A percentile compares a stretch with the other conserved stretches of the same genome.
phyloP scores from a whole-genome alignment of 2,113 vertebrate genomes.

The Tetrao urogallus region DNA sequence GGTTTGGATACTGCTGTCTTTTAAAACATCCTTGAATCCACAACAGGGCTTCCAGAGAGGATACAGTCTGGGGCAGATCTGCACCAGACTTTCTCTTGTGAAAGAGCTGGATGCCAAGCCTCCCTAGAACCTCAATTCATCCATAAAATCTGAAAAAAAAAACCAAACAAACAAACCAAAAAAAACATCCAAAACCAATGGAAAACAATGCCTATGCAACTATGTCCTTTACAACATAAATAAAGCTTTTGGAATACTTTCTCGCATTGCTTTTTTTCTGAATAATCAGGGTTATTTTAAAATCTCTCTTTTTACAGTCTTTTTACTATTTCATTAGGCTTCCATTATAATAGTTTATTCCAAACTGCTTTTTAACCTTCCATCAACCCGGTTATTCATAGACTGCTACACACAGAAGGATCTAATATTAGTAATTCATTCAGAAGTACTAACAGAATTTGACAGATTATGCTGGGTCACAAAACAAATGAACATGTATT shows the following conservation, averaged over 20 bases:
- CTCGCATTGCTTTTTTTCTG: background rate
- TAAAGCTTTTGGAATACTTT: background rate
- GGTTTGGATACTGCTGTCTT: background rate
- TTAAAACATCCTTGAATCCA: background rate
- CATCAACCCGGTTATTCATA: constrained; percentile 10
- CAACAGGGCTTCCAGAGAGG: background rate
- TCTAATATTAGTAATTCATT: constrained; percentile 8
- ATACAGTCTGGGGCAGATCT: background rate
- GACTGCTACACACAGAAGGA: constrained; percentile 5
- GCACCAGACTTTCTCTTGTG: background rate
- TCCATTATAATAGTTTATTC: background rate
- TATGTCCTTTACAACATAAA: background rate
- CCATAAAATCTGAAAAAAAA: background rate
- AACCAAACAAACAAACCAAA: background rate
- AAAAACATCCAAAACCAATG: no score
- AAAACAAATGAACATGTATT: background rate
- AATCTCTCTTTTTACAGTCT: background rate
- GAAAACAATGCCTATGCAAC: background rate
- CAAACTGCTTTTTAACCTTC: background rate
- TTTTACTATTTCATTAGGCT: background rate
- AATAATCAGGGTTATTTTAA: background rate
- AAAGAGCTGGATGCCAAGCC: background rate
- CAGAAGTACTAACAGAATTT: background rate
- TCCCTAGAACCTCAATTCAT: background rate
- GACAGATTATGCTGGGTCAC: background rate